phyloP scores from a whole-genome alignment of 2,113 vertebrate species.

The Ammodytes dubius region DNA sequence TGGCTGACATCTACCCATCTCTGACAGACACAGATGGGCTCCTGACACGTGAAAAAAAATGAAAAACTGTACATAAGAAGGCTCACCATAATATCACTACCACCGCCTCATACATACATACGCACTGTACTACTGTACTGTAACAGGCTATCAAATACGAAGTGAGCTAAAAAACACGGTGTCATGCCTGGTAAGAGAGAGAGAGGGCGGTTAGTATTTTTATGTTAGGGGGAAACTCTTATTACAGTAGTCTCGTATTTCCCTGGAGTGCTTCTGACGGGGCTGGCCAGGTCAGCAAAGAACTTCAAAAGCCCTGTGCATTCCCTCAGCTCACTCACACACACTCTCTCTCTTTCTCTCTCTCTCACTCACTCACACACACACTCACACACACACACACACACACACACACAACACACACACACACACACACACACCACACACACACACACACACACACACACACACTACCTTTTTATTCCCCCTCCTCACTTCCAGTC shows the following conservation, averaged over 20 bases:
- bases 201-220: slow-evolving; percentile 22
- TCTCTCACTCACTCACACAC: slow-evolving; percentile 10
- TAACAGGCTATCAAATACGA: slow-evolving; percentile 14
- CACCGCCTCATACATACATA: slow-evolving; percentile 32
- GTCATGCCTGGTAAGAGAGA: slow-evolving; percentile 26
- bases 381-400: not conserved
- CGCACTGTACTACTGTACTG: not conserved
- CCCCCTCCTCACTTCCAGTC: slow-evolving; percentile 21
- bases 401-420: slow-evolving; percentile 22
- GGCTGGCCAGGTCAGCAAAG: slow-evolving; percentile 47
- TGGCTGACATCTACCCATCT: slow-evolving; percentile 70
- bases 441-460: not conserved
- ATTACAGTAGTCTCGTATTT: slow-evolving; percentile 28
- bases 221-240: slow-evolving; percentile 19
- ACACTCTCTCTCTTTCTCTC: not conserved
- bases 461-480: slow-evolving; percentile 18
- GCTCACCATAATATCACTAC: slow-evolving; percentile 1
- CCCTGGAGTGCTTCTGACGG: slow-evolving; percentile 20
- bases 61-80: slow-evolving; percentile 7
- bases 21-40: slow-evolving; percentile 60
- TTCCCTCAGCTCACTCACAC: slow-evolving; percentile 10
- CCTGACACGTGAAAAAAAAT: slow-evolving; percentile 31
- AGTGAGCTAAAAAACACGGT: slow-evolving; percentile 26
- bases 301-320: slow-evolving; percentile 48
- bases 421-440: not conserved